phyloP scores from a whole-genome alignment of 1,140 invertebrate species.

The Lepidurus apus region DNA sequence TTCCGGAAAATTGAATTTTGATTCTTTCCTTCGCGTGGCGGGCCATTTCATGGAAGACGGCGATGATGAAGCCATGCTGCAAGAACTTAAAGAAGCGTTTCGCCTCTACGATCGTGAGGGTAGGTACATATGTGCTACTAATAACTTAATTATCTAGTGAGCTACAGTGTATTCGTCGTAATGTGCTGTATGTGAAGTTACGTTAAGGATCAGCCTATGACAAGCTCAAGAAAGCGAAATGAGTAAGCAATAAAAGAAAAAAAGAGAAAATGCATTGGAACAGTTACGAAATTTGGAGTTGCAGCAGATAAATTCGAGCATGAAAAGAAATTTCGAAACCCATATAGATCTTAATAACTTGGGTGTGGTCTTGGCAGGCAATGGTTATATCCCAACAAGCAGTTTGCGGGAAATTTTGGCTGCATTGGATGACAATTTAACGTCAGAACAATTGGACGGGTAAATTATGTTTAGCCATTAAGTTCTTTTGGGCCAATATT shows the following conservation, averaged over 20 bases:
- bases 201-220: no score
- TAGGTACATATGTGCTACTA: slow-evolving; percentile 39
- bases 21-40: slow-evolving; percentile 62
- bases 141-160: background rate
- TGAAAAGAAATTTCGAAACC: background rate
- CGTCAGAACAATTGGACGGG: slow-evolving; percentile 52
- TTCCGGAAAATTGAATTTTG: slow-evolving; percentile 59
- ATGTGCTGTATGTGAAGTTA: background rate
- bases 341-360: background rate
- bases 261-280: no score
- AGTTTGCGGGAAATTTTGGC: slow-evolving; percentile 52
- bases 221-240: no score
- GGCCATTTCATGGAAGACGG: slow-evolving; percentile 58
- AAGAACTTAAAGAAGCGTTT: slow-evolving; percentile 53
- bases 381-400: slow-evolving; percentile 53
- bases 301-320: no score
- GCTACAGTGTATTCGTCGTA: background rate
- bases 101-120: slow-evolving; percentile 51
- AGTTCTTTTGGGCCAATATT: background rate
- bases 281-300: no score
- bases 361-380: slow-evolving; percentile 40
- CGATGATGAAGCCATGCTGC: slow-evolving; percentile 52
- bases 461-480: slow-evolving; percentile 35
- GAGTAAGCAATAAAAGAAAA: no score
- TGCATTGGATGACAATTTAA: slow-evolving; percentile 51